These are phyloP conservation scores for Meloidogyne exigua DNA, from an alignment of 1,140 invertebrate species.

Conservation along the genomic window DNA sequence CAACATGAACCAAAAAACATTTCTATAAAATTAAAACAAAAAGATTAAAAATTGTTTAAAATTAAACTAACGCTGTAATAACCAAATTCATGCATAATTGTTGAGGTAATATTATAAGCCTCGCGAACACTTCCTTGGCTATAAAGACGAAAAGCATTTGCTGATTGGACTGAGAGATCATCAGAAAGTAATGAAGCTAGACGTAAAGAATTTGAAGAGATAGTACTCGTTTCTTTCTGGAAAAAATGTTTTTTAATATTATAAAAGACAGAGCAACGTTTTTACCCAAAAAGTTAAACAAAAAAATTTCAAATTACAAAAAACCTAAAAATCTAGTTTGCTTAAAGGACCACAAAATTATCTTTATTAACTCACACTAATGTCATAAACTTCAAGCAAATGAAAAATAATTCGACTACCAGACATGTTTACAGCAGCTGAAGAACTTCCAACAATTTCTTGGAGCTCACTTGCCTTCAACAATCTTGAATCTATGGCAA, in stretches of 20 bases:
- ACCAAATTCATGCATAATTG: conserved; percentile 43
- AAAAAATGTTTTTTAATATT: not conserved
- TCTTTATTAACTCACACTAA: conserved; percentile 18
- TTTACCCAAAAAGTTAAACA: too few species aligned
- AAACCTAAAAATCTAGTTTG: too few species aligned
- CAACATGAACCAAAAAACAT: conserved; percentile 49
- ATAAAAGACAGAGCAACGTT: too few species aligned
- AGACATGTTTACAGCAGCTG: conserved; percentile 19
- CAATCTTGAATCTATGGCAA: conserved; percentile 39
- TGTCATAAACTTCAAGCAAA: conserved; percentile 33
- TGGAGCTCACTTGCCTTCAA: conserved; percentile 29
- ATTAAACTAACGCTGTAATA: conserved; percentile 40
- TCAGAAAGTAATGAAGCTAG: conserved; percentile 24
- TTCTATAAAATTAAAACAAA: conserved; percentile 24
- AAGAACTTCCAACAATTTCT: conserved; percentile 18
- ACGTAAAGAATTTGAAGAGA: not conserved
- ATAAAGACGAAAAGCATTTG: conserved; percentile 42
- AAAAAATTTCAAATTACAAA: not conserved
- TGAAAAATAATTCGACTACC: conserved; percentile 33
- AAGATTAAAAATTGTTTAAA: not conserved
- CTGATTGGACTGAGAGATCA: conserved; percentile 44
- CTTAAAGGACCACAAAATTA: too few species aligned
- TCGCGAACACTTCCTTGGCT: conserved; percentile 33
- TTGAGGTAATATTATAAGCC: conserved; percentile 48
- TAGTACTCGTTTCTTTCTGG: conserved; percentile 24